phyloP scores from a whole-genome alignment of 2,113 vertebrate genomes.

The Eidolon helvum region DNA sequence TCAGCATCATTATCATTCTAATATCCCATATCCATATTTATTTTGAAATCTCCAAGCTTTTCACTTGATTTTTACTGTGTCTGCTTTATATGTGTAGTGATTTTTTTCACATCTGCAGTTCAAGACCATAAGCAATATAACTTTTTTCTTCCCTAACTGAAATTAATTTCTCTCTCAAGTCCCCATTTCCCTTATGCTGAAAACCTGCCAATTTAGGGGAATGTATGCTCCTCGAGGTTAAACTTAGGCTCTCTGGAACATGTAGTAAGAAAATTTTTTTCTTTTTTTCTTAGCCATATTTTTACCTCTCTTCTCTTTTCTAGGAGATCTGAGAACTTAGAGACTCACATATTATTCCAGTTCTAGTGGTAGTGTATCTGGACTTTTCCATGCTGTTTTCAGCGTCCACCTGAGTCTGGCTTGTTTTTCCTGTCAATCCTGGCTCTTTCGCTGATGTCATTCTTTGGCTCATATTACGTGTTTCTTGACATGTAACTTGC shows the following conservation, averaged over 20 bases:
- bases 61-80: neutral
- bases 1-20: neutral
- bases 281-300: neutral
- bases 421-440: neutral
- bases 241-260: neutral
- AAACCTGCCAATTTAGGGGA: neutral
- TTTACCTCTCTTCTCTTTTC: neutral
- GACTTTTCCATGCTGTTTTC: neutral
- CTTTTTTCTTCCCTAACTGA: conserved; percentile 20
- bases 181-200: neutral
- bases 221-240: neutral
- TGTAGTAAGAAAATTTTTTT: neutral
- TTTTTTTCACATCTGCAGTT: neutral
- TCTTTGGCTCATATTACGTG: neutral
- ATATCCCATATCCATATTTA: neutral
- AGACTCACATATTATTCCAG: neutral
- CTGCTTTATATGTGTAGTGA: neutral
- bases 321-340: neutral
- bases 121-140: neutral
- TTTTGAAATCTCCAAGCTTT: neutral
- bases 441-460: neutral
- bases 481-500: neutral
- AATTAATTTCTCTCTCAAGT: conserved; percentile 16
- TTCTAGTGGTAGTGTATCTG: neutral
- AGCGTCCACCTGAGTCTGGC: neutral